Conservation (phyloP, 2,888 invertebrate species). For the Osedax fenrisi region DNA sequence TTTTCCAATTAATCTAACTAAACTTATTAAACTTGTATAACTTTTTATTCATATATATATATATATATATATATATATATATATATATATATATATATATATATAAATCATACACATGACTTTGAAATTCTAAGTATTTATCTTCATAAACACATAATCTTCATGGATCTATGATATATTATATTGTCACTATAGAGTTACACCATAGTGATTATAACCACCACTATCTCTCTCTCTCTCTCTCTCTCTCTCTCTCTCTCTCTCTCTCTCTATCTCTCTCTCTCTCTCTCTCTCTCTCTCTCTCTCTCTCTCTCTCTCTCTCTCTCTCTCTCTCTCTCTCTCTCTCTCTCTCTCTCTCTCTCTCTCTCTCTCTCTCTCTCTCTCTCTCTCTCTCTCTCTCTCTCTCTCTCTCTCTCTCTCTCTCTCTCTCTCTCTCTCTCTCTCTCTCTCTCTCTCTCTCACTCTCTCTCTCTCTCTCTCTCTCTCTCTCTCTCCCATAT, state of each 20-base stretch:
- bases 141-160: too few species aligned
- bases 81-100: too few species aligned
- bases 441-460: neutral
- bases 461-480: neutral
- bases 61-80: too few species aligned
- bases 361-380: neutral
- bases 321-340: neutral
- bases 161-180: too few species aligned
- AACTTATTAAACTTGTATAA: too few species aligned
- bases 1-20: too few species aligned
- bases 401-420: neutral
- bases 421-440: neutral
- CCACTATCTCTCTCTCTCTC: neutral
- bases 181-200: too few species aligned
- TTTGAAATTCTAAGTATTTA: too few species aligned
- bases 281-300: neutral
- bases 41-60: too few species aligned
- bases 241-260: neutral
- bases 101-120: too few species aligned
- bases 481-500: neutral
- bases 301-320: neutral
- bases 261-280: neutral
- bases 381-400: neutral
- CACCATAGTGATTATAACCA: too few species aligned
- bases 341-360: neutral